Percentiles rank a stretch among this genome's conserved stretches.
These are phyloP conservation scores for Morpho helenor DNA, from an alignment of 2,888 invertebrate species.

Conservation along the genomic window DNA sequence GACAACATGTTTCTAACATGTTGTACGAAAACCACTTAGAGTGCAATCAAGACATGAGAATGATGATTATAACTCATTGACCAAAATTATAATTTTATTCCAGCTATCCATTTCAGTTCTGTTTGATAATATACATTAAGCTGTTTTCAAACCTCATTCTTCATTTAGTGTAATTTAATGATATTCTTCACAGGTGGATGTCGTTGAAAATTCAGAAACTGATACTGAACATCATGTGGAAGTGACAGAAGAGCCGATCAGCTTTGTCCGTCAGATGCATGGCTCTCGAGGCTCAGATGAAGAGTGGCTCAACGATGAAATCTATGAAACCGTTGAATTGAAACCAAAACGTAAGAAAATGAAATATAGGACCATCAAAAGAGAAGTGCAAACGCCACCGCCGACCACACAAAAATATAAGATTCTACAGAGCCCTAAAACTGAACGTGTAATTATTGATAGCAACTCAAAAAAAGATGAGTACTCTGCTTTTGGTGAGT, in stretches of 20 bases:
- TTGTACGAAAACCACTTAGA: too few relatives aligned
- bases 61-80: too few relatives aligned
- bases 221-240: conserved; percentile 39
- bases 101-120: too few relatives aligned
- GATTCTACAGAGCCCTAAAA: conserved; percentile 19
- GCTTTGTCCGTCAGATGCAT: conserved; percentile 57
- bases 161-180: too few relatives aligned
- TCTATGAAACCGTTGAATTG: conserved; percentile 50
- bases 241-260: conserved; percentile 45
- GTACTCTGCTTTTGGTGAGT: conserved; percentile 64
- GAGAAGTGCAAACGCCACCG: conserved; percentile 53
- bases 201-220: conserved; percentile 46
- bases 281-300: conserved; percentile 51
- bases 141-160: too few relatives aligned
- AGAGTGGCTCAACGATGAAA: conserved; percentile 68
- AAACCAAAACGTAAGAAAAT: conserved; percentile 50
- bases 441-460: conserved; percentile 37
- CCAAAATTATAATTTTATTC: too few relatives aligned
- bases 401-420: conserved; percentile 28
- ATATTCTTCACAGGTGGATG: conserved; percentile 40
- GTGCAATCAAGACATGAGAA: too few relatives aligned
- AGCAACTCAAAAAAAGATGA: conserved; percentile 48
- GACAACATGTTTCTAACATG: too few relatives aligned
- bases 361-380: conserved; percentile 54
- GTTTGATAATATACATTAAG: too few relatives aligned